phyloP scores from a whole-genome alignment of 2,113 vertebrate species.

The Acanthochromis polyacanthus region DNA sequence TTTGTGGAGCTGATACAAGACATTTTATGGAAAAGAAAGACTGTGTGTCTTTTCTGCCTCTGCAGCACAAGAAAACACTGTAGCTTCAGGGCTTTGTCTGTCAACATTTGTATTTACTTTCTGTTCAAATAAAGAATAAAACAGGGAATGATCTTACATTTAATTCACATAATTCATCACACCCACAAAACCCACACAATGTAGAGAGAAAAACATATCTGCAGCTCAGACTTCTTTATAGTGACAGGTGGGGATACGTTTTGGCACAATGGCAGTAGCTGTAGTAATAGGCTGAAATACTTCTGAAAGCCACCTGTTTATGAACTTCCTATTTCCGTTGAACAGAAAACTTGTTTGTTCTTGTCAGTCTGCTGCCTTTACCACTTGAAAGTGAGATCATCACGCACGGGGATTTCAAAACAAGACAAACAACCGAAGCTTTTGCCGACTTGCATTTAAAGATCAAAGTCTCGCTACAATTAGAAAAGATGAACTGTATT shows the following conservation, averaged over 20 bases:
- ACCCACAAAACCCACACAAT: not conserved
- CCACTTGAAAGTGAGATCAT: constrained; percentile 15
- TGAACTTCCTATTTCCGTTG: constrained; percentile 62
- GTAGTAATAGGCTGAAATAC: constrained; percentile 34
- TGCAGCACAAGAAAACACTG: not conserved
- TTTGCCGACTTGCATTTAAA: constrained; percentile 11
- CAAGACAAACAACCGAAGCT: constrained; percentile 49
- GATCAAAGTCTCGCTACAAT: constrained; percentile 42
- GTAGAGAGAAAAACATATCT: not conserved
- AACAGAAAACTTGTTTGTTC: constrained; percentile 66
- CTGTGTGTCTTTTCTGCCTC: not conserved
- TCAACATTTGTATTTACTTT: not conserved
- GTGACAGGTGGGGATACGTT: constrained; percentile 24
- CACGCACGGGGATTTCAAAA: constrained; percentile 26
- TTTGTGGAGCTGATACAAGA: constrained; percentile 16
- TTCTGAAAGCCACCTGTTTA: constrained; percentile 50
- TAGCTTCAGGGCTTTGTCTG: not conserved
- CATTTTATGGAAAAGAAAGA: not conserved
- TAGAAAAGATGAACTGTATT: constrained; percentile 9
- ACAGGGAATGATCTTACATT: not conserved
- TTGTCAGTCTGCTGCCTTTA: constrained; percentile 32
- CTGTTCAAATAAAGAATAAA: not conserved
- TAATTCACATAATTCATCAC: not conserved
- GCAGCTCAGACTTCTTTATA: constrained; percentile 1
- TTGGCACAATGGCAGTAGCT: constrained; percentile 37